Base-by-base conservation (phyloP, 2,797 vertebrate species). In the Epinephelus coioides region DNA sequence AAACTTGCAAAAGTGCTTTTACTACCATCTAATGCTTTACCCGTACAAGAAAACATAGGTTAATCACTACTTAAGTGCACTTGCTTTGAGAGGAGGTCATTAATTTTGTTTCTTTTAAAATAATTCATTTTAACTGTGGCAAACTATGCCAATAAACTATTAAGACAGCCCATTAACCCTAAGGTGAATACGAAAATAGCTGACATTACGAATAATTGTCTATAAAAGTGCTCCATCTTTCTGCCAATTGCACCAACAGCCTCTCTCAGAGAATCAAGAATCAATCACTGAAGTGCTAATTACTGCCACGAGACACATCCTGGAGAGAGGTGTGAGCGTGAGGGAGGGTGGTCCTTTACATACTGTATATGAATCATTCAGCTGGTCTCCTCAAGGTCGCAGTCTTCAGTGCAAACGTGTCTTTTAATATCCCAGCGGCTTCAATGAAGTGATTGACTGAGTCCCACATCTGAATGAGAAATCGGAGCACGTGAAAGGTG, bases 211-310 rank as follows among this genome's bases (percentile, higher is more conserved):
- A 79, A 82, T 77, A 30, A 78, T 64, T 66, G 30, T 68, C 69
- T 7, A 63, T 80, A 67, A 73, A 81, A 67, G 73, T 64, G 69
- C 69, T 86, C 69, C 56, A 79, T 85, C 60, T 83, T 78, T 25
- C 69, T 78, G 82, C 72, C 64, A 82, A 83, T 70, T 57, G 46
- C 76, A 69, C 15, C 59, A 70, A 85, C 15, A 83, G 63, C 65
- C 44, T 69, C 54, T 72, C 50, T 59, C 7, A 38, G 34, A 72
- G 69, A 83, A 81, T 89, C 44, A 62, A 75, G 78, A 84, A 89
- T 86, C 76, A 82, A 83, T 86, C 84, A 88, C 30, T 13, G 30
- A 51, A 47, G 53, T 67, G 86, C 84, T 90, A 89, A 90, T 90
- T 88, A 78, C 70, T 55, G 81, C 79, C 79, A 73, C 59, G 51